Conservation (phyloP, 2,888 invertebrate species). For the Coronaproctus castanopsis region DNA sequence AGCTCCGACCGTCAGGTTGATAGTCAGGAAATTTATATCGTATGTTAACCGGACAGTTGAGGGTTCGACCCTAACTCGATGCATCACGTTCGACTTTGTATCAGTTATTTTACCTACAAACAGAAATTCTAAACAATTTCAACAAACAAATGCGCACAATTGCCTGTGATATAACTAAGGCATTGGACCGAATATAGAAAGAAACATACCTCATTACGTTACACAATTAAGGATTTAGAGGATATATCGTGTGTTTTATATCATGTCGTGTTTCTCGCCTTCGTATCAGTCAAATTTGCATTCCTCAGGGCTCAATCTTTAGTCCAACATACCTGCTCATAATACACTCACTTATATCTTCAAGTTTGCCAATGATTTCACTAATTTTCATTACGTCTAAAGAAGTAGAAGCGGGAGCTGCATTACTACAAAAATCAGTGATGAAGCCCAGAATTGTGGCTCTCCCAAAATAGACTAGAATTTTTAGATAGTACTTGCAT, state of each 20-base stretch:
- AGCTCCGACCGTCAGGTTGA: not conserved
- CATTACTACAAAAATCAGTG: no score
- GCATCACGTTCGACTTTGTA: not conserved
- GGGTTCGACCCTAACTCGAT: slow-evolving; percentile 18
- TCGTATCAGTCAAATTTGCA: not conserved
- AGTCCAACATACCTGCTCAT: not conserved
- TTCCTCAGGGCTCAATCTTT: not conserved
- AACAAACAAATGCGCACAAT: not conserved
- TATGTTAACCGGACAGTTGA: slow-evolving; percentile 20
- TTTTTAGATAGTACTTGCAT: no score
- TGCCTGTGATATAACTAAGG: not conserved
- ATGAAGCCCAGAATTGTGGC: no score
- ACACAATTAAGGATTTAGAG: not conserved
- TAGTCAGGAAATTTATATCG: not conserved
- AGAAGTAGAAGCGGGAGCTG: no score
- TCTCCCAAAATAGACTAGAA: no score
- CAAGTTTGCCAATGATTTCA: not conserved
- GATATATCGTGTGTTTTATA: not conserved
- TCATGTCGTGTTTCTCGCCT: not conserved
- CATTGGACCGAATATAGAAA: not conserved
- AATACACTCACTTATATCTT: not conserved
- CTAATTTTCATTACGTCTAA: no score
- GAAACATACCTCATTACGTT: not conserved
- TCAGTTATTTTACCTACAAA: not conserved
- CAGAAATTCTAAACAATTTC: not conserved